Percentiles rank a stretch among this genome's conserved stretches.
phyloP scores from a whole-genome alignment of 2,113 vertebrate species.

The Nymphicus hollandicus region DNA sequence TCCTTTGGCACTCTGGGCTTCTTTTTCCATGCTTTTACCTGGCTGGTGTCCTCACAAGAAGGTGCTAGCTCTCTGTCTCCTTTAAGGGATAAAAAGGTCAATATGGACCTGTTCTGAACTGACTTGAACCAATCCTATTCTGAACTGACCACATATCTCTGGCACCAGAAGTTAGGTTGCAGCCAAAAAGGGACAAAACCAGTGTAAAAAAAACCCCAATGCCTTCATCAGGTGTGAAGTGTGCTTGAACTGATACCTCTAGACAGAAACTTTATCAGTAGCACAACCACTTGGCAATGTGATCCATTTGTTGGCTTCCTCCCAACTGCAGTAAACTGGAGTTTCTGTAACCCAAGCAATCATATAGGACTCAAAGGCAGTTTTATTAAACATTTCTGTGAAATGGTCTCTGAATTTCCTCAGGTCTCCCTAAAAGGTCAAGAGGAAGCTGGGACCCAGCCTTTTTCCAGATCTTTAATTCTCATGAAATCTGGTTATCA shows the following conservation, averaged over 20 bases:
- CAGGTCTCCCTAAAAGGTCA: not conserved
- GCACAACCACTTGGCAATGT: not conserved
- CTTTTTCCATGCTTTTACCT: not conserved
- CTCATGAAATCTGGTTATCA: not conserved
- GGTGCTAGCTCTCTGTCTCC: not conserved
- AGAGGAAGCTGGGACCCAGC: not conserved
- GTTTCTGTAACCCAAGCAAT: not conserved
- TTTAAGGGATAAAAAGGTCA: not conserved
- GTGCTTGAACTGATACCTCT: not conserved
- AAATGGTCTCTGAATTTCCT: not conserved
- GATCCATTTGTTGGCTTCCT: not conserved
- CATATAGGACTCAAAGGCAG: not conserved
- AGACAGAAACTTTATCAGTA: not conserved
- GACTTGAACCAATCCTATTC: not conserved
- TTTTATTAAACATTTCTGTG: constrained; percentile 1
- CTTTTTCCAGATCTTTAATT: not conserved
- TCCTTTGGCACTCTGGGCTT: not conserved
- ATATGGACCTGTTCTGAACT: not conserved
- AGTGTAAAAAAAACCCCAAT: not conserved
- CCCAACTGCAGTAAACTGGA: not conserved
- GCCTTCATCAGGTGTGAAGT: not conserved
- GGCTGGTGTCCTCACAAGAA: not conserved
- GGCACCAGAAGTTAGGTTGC: not conserved
- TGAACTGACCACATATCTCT: not conserved
- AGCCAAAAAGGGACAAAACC: not conserved